Evolutionary conservation across 2,797 vertebrate genomes (phyloP).

Genomic region (Peromyscus aztecus): DNA sequence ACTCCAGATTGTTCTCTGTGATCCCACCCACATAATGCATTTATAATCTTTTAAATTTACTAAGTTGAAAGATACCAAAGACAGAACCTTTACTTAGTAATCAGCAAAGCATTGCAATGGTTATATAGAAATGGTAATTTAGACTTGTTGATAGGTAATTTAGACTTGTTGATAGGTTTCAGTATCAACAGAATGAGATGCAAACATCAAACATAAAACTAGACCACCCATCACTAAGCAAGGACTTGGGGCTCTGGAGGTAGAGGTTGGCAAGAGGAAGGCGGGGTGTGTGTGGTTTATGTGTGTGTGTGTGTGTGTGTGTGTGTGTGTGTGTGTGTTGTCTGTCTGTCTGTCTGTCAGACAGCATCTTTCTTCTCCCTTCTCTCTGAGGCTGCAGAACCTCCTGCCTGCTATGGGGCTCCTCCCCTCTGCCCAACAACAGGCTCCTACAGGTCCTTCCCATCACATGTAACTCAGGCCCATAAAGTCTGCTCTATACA

Average conservation of each 20-base stretch:
- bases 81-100: constrained; percentile 12
- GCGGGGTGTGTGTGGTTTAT: not conserved
- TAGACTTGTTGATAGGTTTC: too few species aligned
- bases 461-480: not conserved
- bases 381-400: not conserved
- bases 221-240: not conserved
- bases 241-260: not conserved
- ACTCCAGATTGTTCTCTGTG: constrained; percentile 23
- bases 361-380: fast-evolving
- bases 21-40: not conserved
- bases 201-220: constrained; percentile 39
- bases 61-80: constrained; percentile 1
- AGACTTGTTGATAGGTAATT: not conserved
- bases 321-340: too few species aligned
- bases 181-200: not conserved
- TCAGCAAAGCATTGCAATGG: not conserved
- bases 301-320: too few species aligned
- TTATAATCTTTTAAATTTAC: constrained; percentile 11
- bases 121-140: not conserved
- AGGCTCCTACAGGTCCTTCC: not conserved
- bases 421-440: not conserved
- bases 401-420: not conserved
- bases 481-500: not conserved
- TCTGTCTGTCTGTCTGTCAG: too few species aligned
- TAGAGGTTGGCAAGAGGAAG: not conserved